phyloP scores from a whole-genome alignment of 2,888 invertebrate genomes.

The Harpalus rufipes region DNA sequence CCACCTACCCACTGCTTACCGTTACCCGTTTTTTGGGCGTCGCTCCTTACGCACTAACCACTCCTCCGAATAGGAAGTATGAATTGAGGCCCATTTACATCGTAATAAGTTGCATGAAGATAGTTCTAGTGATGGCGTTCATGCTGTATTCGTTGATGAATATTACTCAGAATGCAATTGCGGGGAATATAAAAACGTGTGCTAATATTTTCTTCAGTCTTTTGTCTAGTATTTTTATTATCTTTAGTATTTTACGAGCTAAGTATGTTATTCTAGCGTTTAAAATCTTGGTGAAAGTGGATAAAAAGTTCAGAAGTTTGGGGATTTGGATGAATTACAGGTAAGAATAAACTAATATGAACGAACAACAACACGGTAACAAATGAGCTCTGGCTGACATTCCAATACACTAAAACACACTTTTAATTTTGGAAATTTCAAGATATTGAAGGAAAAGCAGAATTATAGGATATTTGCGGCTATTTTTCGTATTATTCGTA shows the following conservation, averaged over 20 bases:
- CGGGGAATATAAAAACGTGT: constrained; percentile 29
- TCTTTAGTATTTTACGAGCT: constrained; percentile 69
- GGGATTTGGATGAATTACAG: constrained; percentile 71
- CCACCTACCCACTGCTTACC: constrained; percentile 36
- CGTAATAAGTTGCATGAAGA: constrained; percentile 1
- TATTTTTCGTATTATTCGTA: too few species aligned
- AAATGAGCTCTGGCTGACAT: too few species aligned
- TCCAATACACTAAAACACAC: too few species aligned
- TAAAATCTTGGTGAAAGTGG: constrained; percentile 70
- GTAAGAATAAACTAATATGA: constrained; percentile 67
- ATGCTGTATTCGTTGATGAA: constrained; percentile 25
- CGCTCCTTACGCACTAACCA: constrained; percentile 46
- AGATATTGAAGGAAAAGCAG: too few species aligned
- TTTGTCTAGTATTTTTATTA: constrained; percentile 68
- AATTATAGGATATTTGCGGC: too few species aligned
- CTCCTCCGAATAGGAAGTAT: constrained; percentile 46
- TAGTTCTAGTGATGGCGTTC: background rate
- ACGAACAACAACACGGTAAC: too few species aligned
- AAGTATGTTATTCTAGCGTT: constrained; percentile 70
- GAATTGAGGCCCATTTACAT: constrained; percentile 7
- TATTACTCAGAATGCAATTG: background rate
- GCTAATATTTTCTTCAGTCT: constrained; percentile 68
- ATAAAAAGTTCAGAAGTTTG: constrained; percentile 69
- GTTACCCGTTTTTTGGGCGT: constrained; percentile 49
- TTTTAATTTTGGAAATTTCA: too few species aligned